Evolutionary conservation across 2,888 invertebrate species (phyloP).

Genomic region (Fragum fragum): DNA sequence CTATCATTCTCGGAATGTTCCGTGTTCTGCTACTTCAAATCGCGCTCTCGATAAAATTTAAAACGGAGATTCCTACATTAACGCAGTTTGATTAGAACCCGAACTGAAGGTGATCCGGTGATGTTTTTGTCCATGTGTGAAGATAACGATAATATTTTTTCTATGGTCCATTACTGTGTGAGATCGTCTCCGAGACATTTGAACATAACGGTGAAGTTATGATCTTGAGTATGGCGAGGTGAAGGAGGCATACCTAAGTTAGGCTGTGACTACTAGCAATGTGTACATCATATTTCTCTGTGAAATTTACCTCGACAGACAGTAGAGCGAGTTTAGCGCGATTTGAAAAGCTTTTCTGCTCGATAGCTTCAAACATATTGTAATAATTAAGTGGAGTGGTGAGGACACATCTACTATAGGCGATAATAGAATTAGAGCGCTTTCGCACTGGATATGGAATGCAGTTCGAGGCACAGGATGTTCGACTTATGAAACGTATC

Average conservation of each 20-base stretch:
- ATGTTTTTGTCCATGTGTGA: constrained; percentile 35
- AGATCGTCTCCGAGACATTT: neutral
- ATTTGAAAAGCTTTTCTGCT: constrained; percentile 22
- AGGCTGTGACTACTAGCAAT: neutral
- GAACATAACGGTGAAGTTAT: neutral
- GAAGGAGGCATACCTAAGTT: neutral
- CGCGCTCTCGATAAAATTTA: neutral
- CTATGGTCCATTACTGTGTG: neutral
- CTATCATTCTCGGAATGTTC: neutral
- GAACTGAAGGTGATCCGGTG: neutral
- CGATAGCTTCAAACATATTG: constrained; percentile 12
- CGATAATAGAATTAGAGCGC: neutral
- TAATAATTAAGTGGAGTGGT: constrained; percentile 16
- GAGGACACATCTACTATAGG: neutral
- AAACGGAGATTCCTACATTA: neutral
- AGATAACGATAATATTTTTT: constrained; percentile 17
- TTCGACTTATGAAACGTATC: constrained; percentile 14
- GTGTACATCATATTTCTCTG: constrained; percentile 20
- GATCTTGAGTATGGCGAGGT: neutral
- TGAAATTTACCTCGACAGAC: constrained; percentile 14
- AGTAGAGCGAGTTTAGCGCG: neutral
- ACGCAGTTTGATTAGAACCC: neutral
- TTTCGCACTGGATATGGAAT: constrained; percentile 12
- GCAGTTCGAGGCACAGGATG: neutral
- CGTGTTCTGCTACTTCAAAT: neutral